Percentiles rank a stretch among this genome's conserved stretches.
phyloP scores from a whole-genome alignment of 2,888 invertebrate genomes.

The Clanis bilineata region DNA sequence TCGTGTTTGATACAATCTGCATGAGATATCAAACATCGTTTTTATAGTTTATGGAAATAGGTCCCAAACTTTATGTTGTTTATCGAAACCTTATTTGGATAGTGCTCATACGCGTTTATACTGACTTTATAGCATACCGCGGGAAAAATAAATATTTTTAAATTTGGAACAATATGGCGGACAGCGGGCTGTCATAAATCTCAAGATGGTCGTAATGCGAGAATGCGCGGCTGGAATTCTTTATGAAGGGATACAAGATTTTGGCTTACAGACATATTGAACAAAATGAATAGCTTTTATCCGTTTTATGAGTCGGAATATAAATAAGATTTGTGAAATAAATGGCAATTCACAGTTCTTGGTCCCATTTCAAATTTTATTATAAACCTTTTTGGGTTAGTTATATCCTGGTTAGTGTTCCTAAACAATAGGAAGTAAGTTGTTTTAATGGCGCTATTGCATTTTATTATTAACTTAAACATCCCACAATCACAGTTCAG shows the following conservation, averaged over 20 bases:
- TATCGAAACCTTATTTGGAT: constrained; percentile 5
- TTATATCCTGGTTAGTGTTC: background rate
- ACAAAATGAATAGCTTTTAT: constrained; percentile 55
- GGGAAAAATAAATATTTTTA: constrained; percentile 73
- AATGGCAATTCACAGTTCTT: background rate
- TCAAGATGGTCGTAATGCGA: constrained; percentile 74
- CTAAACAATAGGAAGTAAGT: background rate
- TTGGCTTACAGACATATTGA: constrained; percentile 48
- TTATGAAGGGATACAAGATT: constrained; percentile 69
- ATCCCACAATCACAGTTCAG: background rate
- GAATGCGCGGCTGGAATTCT: constrained; percentile 73
- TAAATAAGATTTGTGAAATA: background rate
- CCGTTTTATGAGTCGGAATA: constrained; percentile 13
- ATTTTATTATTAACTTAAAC: background rate
- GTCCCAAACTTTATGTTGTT: constrained; percentile 1
- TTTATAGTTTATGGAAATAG: constrained; percentile 5
- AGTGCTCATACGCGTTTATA: constrained; percentile 33
- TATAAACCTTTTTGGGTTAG: background rate
- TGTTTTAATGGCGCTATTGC: background rate
- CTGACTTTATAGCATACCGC: constrained; percentile 48
- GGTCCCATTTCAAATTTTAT: background rate
- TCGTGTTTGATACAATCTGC: background rate
- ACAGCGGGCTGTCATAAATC: constrained; percentile 77
- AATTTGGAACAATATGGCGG: constrained; percentile 78
- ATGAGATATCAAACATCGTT: background rate